Base-by-base conservation (phyloP, 2,888 invertebrate species). In the Zygaena filipendulae region DNA sequence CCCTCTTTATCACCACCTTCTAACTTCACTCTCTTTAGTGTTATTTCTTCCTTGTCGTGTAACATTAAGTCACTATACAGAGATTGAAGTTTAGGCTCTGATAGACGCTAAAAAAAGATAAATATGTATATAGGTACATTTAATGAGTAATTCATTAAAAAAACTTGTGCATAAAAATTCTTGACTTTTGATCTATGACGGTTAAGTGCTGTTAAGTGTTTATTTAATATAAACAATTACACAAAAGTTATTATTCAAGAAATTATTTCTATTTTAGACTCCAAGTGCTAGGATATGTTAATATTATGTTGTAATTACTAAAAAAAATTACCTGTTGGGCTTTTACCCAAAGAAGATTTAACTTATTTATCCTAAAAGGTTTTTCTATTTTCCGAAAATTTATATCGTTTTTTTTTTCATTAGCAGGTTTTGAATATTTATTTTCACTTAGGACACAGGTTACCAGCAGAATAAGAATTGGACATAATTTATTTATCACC, bases 11-110 rank as follows among this genome's bases (percentile, higher is more conserved):
- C 96, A 38, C 88, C 84, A 11, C 91, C 91, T 44, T 95, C 92
- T 23, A 87, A 82, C 53, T 88, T 91, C 2, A 90, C 61, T 51
- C 90, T 87, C 60, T 97, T 97, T 60, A 87, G 86, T 1, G 87
- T 85, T 18, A 95, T 79, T 74, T 97, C 95, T 61, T 94, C 91
- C 72, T 95, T 95, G 52, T 97, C 96, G 37, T 96, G 96, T 22
- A 95, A 84, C 75, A 91, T 92, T 4, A 97, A 70, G 52, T 96
- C 96, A 54, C 91, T 90, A 55, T 90, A 93, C 11, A 97, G 59
- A 0, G 92, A 92, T 50, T 91, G 91, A 13, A 97, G 66, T 61
- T 94, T 94, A 0, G 87, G 83, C 51, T 92, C 91, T 3, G 92
- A 87, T 21, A 96, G 60, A 35, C 91, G 84, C 95, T 93, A 52